These are phyloP conservation scores for Clarias pachynema DNA, from an alignment of 2,797 vertebrate genomes.

Conservation along the genomic window DNA sequence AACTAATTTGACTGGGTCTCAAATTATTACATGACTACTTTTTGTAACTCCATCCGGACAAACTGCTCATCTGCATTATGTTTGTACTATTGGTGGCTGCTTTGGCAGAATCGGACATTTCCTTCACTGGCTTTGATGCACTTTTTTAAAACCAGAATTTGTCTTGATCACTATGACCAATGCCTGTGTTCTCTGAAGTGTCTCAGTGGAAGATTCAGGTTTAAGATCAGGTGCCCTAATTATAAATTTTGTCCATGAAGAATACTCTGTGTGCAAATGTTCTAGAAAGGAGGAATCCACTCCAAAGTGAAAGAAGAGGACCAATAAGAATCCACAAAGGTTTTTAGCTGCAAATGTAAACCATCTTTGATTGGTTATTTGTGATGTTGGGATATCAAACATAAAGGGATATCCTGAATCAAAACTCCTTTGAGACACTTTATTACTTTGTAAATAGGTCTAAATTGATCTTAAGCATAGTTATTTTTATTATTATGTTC, in stretches of 20 bases:
- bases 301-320: not conserved
- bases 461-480: not conserved
- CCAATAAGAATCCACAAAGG: not conserved
- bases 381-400: not conserved
- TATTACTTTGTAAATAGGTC: not conserved
- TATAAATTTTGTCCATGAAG: not conserved
- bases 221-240: not conserved
- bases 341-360: not conserved
- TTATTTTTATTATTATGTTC: not conserved
- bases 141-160: conserved; percentile 61
- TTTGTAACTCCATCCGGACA: conserved; percentile 23
- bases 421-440: conserved; percentile 3
- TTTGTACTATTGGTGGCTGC: not conserved
- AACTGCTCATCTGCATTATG: conserved; percentile 32
- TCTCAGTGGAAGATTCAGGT: not conserved
- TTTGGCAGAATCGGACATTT: conserved; percentile 61
- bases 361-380: not conserved
- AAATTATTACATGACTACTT: conserved; percentile 41
- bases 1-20: conserved; percentile 25
- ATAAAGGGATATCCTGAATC: conserved; percentile 24
- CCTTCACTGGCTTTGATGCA: conserved; percentile 68
- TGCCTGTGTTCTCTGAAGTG: conserved; percentile 16
- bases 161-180: not conserved
- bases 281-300: not conserved
- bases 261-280: not conserved